These are phyloP conservation scores for Eidolon dupreanum DNA, from an alignment of 2,797 vertebrate genomes.

Conservation along the genomic window DNA sequence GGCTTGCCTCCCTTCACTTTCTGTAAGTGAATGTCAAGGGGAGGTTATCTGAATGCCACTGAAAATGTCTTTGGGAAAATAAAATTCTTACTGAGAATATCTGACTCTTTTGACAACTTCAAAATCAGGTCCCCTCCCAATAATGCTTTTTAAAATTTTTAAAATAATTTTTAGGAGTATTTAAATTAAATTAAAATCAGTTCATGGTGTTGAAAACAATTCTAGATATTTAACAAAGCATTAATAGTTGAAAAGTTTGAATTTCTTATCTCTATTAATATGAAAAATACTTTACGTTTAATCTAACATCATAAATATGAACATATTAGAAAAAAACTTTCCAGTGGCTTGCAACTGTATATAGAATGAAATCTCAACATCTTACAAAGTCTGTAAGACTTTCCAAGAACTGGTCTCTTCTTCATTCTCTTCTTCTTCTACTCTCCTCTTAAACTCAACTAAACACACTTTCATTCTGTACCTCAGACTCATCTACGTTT, in stretches of 20 bases:
- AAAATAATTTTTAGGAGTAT: conserved; percentile 15
- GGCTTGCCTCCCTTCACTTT: background rate
- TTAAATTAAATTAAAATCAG: background rate
- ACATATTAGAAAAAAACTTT: conserved; percentile 27
- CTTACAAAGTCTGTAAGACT: background rate
- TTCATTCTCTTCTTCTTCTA: background rate
- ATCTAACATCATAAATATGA: background rate
- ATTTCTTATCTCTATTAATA: conserved; percentile 38
- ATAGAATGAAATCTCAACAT: background rate
- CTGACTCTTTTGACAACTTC: background rate
- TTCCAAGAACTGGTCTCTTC: background rate
- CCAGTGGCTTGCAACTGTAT: background rate
- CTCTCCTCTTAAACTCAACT: background rate
- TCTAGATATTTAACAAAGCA: background rate
- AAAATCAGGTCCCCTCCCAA: background rate
- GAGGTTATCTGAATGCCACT: background rate
- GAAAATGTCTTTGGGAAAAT: conserved; percentile 13
- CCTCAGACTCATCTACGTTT: background rate
- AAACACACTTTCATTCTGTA: background rate
- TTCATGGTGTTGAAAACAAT: conserved; percentile 33
- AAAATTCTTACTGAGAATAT: conserved; percentile 38
- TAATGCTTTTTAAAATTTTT: background rate
- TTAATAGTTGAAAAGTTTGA: background rate
- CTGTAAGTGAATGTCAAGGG: background rate
- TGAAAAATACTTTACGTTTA: background rate